Conservation (phyloP, 2,888 invertebrate species). For the Agrilus cyanescens region DNA sequence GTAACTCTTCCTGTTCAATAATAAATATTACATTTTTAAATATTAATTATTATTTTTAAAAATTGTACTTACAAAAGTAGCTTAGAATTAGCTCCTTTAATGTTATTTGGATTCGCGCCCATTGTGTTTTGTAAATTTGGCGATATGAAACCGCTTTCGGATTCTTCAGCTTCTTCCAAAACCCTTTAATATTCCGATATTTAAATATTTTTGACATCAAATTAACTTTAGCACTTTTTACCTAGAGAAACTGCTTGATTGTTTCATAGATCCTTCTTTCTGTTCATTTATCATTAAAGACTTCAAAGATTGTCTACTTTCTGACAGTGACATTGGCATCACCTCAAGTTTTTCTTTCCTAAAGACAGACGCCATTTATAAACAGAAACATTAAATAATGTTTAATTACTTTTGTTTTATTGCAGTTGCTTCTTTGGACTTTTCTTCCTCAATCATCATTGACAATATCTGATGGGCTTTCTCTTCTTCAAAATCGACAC, state of each 20-base stretch:
- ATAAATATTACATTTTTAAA: background rate
- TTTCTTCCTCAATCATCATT: slow-evolving; percentile 58
- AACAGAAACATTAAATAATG: slow-evolving; percentile 4
- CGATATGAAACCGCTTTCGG: slow-evolving; percentile 41
- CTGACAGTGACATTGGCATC: slow-evolving; percentile 24
- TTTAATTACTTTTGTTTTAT: slow-evolving; percentile 9
- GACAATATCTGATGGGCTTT: slow-evolving; percentile 68
- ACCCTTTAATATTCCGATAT: slow-evolving; percentile 18
- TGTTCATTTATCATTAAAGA: slow-evolving; percentile 30
- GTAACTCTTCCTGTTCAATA: slow-evolving; percentile 56
- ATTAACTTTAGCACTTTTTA: slow-evolving; percentile 10
- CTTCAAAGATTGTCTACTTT: slow-evolving; percentile 33
- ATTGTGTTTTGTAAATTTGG: slow-evolving; percentile 41
- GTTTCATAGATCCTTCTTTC: slow-evolving; percentile 19
- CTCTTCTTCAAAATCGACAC: slow-evolving; percentile 75
- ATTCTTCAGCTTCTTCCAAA: slow-evolving; percentile 30
- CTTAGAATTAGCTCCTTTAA: slow-evolving; percentile 69
- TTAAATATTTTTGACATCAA: background rate
- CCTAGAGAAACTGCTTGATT: slow-evolving; percentile 23
- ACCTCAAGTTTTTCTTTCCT: too few relatives aligned
- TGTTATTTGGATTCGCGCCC: slow-evolving; percentile 60
- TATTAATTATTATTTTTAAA: background rate
- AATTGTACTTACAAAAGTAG: slow-evolving; percentile 56
- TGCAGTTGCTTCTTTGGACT: slow-evolving; percentile 10
- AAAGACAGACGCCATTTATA: background rate